Evolutionary conservation across 2,888 invertebrate species (phyloP), one percentile per base, ranked within the genome.

Genomic region (Drosophila hamatofila): DNA sequence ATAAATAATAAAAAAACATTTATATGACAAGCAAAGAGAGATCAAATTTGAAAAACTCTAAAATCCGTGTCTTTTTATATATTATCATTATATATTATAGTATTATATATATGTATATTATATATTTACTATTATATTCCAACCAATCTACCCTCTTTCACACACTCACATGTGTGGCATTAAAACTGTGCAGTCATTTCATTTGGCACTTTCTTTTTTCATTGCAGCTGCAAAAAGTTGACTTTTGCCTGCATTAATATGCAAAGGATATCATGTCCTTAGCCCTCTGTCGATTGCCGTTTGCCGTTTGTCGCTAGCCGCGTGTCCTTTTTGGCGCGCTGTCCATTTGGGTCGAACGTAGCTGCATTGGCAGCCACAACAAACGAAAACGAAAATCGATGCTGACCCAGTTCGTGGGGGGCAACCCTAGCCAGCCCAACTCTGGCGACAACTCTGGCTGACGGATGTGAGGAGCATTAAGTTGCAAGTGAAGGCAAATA

Each of bases 381-480:
- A 88, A 89, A 89, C 88, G 69, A 86, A 88, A 89, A 88, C 88
- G 69, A 86, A 89, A 90, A 89, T 90, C 89, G 86, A 86, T 86
- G 90, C 63, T 90, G 86, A 86, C 86, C 86, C 88, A 86, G 86
- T 90, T 86, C 59, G 83, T 58, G 74, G 57, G 52, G 3, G 64
- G 30, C 68, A 54, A 18, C 35, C 49, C 51, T 37, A 3, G 23
- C 11, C 35, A 6, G 3, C 3, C 18, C 12, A 7, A 6, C 16
- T 14, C 16, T 1, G 25, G 54, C 54, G 54, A 54, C 54, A 54
- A 39, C 54, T 54, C 54, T 54, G 39, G 35, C 72, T 59, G 86
- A 80, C 70, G 64, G 67, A 82, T 85, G 84, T 72, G 33, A 81
- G 79, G 33, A 83, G 79, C 88, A 80, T 88, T 86, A 88, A 86